phyloP scores from a whole-genome alignment of 1,140 invertebrate genomes.

The Halyomorpha halys region DNA sequence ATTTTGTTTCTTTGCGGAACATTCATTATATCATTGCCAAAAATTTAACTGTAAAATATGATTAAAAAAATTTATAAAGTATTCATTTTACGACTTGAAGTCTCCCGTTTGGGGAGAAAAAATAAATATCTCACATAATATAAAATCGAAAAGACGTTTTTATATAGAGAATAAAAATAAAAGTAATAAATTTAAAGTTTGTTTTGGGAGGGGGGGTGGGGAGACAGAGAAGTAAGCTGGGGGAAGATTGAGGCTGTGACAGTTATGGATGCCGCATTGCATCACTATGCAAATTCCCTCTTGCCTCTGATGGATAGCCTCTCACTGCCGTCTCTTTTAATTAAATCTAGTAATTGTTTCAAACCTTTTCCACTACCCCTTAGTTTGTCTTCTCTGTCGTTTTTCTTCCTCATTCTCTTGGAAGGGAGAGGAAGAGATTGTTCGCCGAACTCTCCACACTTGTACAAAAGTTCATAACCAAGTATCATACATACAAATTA shows the following conservation, averaged over 20 bases:
- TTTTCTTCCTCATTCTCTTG: background rate
- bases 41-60: too few species aligned
- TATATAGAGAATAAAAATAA: too few species aligned
- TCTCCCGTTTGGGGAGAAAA: too few species aligned
- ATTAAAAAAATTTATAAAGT: too few species aligned
- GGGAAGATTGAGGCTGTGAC: slow-evolving; percentile 8
- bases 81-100: too few species aligned
- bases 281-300: slow-evolving; percentile 15
- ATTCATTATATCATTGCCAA: too few species aligned
- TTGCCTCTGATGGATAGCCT: background rate
- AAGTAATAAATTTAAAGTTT: background rate
- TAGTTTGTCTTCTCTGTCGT: background rate
- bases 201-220: background rate
- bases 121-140: too few species aligned
- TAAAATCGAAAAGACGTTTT: too few species aligned
- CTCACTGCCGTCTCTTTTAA: slow-evolving; percentile 1
- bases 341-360: slow-evolving; percentile 18
- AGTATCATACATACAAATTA: too few species aligned
- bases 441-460: too few species aligned
- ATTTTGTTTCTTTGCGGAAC: too few species aligned
- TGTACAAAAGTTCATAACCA: too few species aligned
- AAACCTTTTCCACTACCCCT: background rate
- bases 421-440: background rate
- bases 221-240: background rate
- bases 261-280: slow-evolving; percentile 21